Percentiles rank a stretch among this genome's conserved stretches.
Conservation (phyloP, 2,797 vertebrate genomes). For the Amazona finschi region DNA sequence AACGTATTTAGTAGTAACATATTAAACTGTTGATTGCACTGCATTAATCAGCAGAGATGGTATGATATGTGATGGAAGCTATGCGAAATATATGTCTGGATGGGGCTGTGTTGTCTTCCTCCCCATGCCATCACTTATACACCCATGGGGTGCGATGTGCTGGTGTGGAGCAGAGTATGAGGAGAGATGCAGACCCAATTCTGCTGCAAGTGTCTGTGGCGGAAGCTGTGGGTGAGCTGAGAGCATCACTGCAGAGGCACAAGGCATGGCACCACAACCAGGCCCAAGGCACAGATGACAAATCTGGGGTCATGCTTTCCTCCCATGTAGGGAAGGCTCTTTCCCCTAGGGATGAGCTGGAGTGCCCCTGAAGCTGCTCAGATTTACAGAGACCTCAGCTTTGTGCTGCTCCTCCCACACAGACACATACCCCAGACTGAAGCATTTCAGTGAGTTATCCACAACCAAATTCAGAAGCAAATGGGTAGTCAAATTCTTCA, state of each 20-base stretch:
- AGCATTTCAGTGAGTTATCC: background rate
- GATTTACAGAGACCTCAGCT: background rate
- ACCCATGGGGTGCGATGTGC: background rate
- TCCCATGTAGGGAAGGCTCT: background rate
- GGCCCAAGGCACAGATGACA: background rate
- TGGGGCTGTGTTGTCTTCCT: background rate
- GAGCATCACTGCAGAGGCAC: accelerated
- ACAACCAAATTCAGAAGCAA: background rate
- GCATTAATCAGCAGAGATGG: conserved; percentile 2
- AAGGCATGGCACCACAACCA: background rate
- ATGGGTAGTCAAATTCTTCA: background rate
- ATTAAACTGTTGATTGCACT: conserved; percentile 66
- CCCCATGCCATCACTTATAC: accelerated
- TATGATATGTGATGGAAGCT: background rate
- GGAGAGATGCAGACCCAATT: background rate
- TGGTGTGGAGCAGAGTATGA: background rate
- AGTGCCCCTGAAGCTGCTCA: accelerated
- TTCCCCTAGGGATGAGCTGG: background rate
- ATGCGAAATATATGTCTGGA: background rate
- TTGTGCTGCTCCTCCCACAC: background rate
- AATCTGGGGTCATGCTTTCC: accelerated
- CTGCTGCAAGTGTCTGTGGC: background rate
- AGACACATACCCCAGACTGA: accelerated
- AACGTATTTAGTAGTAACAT: conserved; percentile 70
- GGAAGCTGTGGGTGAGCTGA: background rate